phyloP scores from a whole-genome alignment of 2,888 invertebrate species.

The Acanthosepion esculentum region DNA sequence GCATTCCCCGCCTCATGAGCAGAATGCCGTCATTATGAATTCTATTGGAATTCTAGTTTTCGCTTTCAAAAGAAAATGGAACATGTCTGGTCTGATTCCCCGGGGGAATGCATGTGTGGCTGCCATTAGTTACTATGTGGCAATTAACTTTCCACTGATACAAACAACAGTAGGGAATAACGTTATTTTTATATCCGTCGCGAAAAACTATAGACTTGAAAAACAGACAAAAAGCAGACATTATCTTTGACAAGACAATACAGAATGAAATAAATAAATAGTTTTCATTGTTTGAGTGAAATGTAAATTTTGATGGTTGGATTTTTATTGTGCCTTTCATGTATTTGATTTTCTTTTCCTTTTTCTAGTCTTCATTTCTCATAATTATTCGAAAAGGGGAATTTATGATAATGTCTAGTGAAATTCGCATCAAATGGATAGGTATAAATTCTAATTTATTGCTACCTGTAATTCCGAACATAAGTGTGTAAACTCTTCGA shows the following conservation, averaged over 20 bases:
- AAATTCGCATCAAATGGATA: background rate
- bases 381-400: background rate
- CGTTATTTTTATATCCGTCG: slow-evolving; percentile 14
- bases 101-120: slow-evolving; percentile 33
- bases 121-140: background rate
- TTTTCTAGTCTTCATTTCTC: background rate
- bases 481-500: no score
- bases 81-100: slow-evolving; percentile 9
- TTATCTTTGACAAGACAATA: slow-evolving; percentile 8
- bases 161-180: slow-evolving; percentile 6
- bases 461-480: background rate
- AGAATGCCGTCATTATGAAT: background rate
- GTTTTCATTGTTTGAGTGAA: slow-evolving; percentile 4
- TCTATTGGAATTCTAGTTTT: slow-evolving; percentile 11
- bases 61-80: background rate
- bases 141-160: background rate
- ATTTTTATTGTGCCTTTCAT: background rate
- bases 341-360: background rate
- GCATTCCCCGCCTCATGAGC: background rate
- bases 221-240: slow-evolving; percentile 21
- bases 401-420: background rate
- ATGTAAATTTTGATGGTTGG: background rate
- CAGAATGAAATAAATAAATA: background rate
- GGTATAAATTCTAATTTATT: background rate
- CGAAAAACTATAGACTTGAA: background rate